Base-by-base conservation (phyloP, 92 coral and sea anemone genomes). In the Parazoanthus atlanticus region DNA sequence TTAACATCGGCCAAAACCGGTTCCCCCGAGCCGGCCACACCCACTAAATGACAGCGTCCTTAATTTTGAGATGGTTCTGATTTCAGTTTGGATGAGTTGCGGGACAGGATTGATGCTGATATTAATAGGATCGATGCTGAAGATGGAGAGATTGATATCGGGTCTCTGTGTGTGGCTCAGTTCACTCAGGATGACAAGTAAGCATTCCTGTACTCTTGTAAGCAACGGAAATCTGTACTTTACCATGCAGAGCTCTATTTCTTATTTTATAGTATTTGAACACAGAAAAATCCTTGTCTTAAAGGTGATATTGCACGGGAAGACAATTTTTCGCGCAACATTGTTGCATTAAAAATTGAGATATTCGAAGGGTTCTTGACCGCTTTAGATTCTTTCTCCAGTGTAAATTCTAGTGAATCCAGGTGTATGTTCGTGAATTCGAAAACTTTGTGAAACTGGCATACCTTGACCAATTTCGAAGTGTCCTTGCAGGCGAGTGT, bases 101-200 rank as follows among this genome's bases (percentile, higher is more conserved):
- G 90, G 54, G 86, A 90, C 13, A 64, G 86, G 92, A 96, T 96
- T 66, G 92, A 90, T 83, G 91, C 78, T 66, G 96, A 92, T 33
- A 80, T 95, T 33, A 75, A 67, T 32, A 74, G 33, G 78, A 89
- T 90, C 28, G 86, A 84, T 28, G 89, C 38, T 31, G 92, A 93
- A 2, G 94, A 89, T 33, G 90, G 86, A 26, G 98, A 96, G 25
- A 91, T 93, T 17, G 81, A 90, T 23, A 95, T 95, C 77, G 99
- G 99, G 6, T 93, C 97, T 0, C 85, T 95, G 19, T 96, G 99
- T 77, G 81, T 96, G 46, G 99, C 99, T 9, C 89, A 93, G 89
- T 93, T 93, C 82, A 88, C 98, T 3, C 92, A 89, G 74, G 95
- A 96, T 73, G 94, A 96, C 89, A 89, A 84, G 99, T 95, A 87